Base-by-base conservation (phyloP, 2,113 vertebrate species). In the Melanerpes aurifrons region DNA sequence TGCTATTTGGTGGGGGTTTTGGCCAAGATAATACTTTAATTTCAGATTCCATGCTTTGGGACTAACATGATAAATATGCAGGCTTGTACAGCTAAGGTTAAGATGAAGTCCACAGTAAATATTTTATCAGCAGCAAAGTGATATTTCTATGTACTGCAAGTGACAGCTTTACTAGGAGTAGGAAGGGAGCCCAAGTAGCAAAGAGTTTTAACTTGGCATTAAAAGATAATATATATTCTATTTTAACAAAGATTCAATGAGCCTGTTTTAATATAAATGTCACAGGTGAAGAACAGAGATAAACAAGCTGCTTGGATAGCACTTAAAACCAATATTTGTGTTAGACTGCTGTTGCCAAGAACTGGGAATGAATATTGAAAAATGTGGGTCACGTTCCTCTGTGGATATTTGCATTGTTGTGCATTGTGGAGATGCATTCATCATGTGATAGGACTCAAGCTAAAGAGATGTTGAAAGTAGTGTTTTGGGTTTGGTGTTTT, bases 291-390 rank as follows among this genome's bases (percentile, higher is more conserved):
- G 48, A 82, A 83, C 40, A 76, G 43, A 87, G 64, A 92, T 81
- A 94, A 95, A 95, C 69, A 90, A 74, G 12, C 35, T 92, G 40
- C 45, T 86, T 94, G 93, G 87, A 88, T 14, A 88, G 62, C 53
- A 64, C 61, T 82, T 94, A 35, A 83, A 90, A 88, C 20, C 25
- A 93, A 15, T 91, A 86, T 91, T 94, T 95, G 57, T 90, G 62
- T 91, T 81, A 93, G 71, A 62, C 20, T 75, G 26, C 15, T 75
- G 17, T 57, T 94, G 69, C 79, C 72, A 84, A 80, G 64, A 89
- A 18, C 7, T 72, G 54, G 58, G 57, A 82, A 86, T 32, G 43
- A 90, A 66, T 93, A 89, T 74, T 83, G 79, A 93, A 95, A 93
- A 95, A 83, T 82, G 45, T 81, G 66, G 82, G 62, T 94, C 87